Base-by-base conservation (phyloP, 64 coral and sea anemone species). In the Stylophora pistillata region DNA sequence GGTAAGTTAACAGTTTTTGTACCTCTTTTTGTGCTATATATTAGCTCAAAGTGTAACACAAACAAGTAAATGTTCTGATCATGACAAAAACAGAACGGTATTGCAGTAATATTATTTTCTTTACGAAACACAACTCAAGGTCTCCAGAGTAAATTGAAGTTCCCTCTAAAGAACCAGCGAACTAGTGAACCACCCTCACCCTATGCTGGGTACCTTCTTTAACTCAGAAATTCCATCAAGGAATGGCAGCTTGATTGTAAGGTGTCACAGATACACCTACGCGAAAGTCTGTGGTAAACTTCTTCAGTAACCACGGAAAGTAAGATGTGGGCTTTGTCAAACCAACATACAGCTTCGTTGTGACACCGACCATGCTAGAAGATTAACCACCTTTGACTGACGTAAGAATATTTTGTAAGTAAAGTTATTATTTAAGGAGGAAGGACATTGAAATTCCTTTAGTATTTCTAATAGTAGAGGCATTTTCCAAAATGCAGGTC, bases 261-360 rank as follows among this genome's bases (percentile, higher is more conserved):
- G n/a, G n/a, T n/a, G n/a, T 85, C 79, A 91, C 70, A 91, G 74
- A 56, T 80, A 91, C 81, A 86, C 89, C 80, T 71, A 83, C 73
- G 70, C 85, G 74, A 91, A 91, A 91, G 79, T 63, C 65, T 13
- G 89, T 65, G 79, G 72, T 85, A 75, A 91, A 74, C 78, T 82
- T 91, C 77, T 76, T 91, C 61, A 91, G 31, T 91, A 79, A 79
- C 89, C 89, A 75, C 85, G 89, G 89, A 91, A 91, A 75, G 85
- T 85, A 17, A 92, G 53, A 71, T 86, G 90, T 86, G 74, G 86
- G 86, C 32, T 76, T 88, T 88, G 86, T 74, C 55, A 92, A 56
- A 62, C 70, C 41, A 78, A 92, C 90, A 86, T 77, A 71, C 71
- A 77, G 81, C 58, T 86, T 92, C 72, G 81, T 76, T 92, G 81